phyloP scores from a whole-genome alignment of 2,888 invertebrate species.

The Monopis laevigella region DNA sequence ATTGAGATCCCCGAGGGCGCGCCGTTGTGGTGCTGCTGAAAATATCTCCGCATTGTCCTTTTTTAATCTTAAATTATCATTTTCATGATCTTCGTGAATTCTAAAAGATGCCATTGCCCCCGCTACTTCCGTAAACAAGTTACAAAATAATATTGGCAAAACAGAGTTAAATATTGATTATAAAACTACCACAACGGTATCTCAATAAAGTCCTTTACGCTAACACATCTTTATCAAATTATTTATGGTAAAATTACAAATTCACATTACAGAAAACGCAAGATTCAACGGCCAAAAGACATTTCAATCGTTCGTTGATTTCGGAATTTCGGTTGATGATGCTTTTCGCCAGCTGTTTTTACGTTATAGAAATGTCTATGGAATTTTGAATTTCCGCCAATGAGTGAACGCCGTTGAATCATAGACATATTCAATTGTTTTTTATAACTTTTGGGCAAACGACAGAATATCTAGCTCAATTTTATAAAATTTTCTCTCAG shows the following conservation, averaged over 20 bases:
- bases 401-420: slow-evolving; percentile 17
- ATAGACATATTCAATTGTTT: neutral
- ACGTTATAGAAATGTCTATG: slow-evolving; percentile 43
- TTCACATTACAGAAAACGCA: slow-evolving; percentile 35
- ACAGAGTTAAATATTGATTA: slow-evolving; percentile 28
- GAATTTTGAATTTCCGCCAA: slow-evolving; percentile 49
- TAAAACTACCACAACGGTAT: slow-evolving; percentile 29
- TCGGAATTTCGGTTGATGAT: neutral
- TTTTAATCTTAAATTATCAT: slow-evolving; percentile 62
- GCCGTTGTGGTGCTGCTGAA: slow-evolving; percentile 62
- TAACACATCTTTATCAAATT: too few species aligned
- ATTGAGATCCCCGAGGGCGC: slow-evolving; percentile 72
- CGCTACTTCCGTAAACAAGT: slow-evolving; percentile 43
- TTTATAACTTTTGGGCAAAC: too few species aligned
- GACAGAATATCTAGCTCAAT: too few species aligned
- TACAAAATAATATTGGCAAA: neutral
- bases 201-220: too few species aligned
- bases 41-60: slow-evolving; percentile 62
- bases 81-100: slow-evolving; percentile 83
- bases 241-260: too few species aligned
- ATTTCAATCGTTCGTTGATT: slow-evolving; percentile 25
- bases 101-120: slow-evolving; percentile 77
- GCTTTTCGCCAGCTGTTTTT: slow-evolving; percentile 50
- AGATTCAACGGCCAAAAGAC: slow-evolving; percentile 56
- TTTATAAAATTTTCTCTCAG: too few species aligned